Conservation (phyloP, 2,888 invertebrate genomes). For the Apamea anceps region DNA sequence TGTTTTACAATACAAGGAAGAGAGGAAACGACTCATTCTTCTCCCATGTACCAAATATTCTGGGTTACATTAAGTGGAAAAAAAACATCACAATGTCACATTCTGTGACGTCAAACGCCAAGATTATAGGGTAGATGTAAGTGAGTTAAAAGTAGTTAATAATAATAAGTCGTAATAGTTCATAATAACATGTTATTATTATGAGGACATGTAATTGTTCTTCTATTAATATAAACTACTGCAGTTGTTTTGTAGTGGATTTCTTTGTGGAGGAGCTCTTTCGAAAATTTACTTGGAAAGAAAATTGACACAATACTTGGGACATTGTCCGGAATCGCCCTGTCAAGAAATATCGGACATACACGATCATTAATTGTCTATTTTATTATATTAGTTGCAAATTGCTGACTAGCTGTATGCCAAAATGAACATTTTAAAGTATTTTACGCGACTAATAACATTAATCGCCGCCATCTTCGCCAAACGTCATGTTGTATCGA, state of each 20-base stretch:
- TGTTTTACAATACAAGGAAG: too few species aligned
- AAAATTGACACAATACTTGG: too few species aligned
- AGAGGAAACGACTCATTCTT: not conserved
- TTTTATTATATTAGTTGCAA: too few species aligned
- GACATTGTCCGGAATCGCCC: too few species aligned
- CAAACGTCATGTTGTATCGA: too few species aligned
- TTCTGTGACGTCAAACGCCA: constrained; percentile 24
- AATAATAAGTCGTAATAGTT: constrained; percentile 13
- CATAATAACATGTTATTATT: constrained; percentile 19
- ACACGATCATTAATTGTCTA: too few species aligned
- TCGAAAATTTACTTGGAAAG: too few species aligned
- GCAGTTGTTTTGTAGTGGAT: not conserved
- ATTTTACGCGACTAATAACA: too few species aligned
- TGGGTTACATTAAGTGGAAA: not conserved
- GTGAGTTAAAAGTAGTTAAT: not conserved
- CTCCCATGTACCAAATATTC: not conserved
- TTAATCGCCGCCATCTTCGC: too few species aligned
- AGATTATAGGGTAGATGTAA: constrained; percentile 12
- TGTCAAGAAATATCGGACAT: too few species aligned
- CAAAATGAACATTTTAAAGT: too few species aligned
- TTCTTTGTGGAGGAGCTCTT: not conserved
- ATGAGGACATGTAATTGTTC: constrained; percentile 10
- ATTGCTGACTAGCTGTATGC: too few species aligned
- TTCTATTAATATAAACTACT: not conserved
- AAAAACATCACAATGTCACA: not conserved